These are phyloP conservation scores for Clarias pachynema DNA, from an alignment of 2,797 vertebrate genomes.

Conservation along the genomic window DNA sequence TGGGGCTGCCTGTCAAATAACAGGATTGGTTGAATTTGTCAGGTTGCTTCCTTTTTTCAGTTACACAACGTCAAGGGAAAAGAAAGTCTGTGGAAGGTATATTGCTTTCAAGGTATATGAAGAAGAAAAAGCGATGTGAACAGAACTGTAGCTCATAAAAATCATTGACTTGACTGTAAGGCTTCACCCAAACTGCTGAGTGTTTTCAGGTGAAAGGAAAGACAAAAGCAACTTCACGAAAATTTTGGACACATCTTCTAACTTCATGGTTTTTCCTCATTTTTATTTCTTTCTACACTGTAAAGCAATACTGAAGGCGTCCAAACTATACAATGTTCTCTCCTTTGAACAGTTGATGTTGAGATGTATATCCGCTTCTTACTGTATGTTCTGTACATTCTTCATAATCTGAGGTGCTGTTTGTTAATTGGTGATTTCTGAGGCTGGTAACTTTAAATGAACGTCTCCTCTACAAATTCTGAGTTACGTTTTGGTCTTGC, in stretches of 20 bases:
- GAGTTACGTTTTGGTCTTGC: no score
- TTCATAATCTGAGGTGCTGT: no score
- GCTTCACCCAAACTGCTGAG: neutral
- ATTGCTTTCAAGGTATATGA: neutral
- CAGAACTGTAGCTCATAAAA: neutral
- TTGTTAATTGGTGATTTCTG: no score
- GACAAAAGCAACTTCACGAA: neutral
- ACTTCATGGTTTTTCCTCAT: no score
- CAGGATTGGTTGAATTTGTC: slow-evolving; percentile 7
- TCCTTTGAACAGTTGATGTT: no score
- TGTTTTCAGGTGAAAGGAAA: neutral
- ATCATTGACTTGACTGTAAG: neutral
- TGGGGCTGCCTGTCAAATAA: slow-evolving; percentile 19
- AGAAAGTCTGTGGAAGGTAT: neutral
- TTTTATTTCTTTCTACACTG: no score
- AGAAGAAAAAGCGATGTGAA: neutral
- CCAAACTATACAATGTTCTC: no score
- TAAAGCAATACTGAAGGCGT: no score
- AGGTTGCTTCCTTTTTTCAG: neutral
- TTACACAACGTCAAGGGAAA: slow-evolving; percentile 8
- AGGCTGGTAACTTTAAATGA: no score
- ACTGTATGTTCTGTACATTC: no score
- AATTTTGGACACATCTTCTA: neutral
- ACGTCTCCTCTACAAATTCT: no score
- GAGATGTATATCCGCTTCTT: no score